Conservation (phyloP, 2,113 vertebrate species). For the Todiramphus chloris region DNA sequence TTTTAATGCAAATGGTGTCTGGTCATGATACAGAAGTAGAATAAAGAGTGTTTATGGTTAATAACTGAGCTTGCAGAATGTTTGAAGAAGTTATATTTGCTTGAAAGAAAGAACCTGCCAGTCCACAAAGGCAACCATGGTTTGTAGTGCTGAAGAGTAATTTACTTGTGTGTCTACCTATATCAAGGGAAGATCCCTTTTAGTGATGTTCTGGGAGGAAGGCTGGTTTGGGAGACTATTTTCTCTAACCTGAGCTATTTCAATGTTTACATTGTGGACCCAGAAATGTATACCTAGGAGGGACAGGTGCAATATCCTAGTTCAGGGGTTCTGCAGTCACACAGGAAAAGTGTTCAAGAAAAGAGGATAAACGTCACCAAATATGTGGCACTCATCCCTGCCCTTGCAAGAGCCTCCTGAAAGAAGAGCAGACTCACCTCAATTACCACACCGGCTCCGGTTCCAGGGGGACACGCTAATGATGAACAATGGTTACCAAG, state of each 20-base stretch:
- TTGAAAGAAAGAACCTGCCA: background rate
- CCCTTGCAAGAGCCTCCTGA: background rate
- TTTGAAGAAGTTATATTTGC: background rate
- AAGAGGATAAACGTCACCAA: background rate
- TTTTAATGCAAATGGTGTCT: no score
- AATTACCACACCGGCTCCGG: background rate
- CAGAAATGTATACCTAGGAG: background rate
- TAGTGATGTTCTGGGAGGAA: background rate
- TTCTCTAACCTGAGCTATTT: background rate
- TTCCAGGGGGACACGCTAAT: fast-evolving
- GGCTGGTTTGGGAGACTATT: background rate
- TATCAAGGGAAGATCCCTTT: background rate
- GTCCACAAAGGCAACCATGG: background rate
- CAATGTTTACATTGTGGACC: background rate
- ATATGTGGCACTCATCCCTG: background rate
- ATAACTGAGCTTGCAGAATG: background rate
- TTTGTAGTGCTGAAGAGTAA: background rate
- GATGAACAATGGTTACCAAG: background rate
- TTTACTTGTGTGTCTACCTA: background rate
- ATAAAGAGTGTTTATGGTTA: background rate
- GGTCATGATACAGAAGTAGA: background rate
- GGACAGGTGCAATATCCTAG: background rate
- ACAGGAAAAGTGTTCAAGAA: background rate
- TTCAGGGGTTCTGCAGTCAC: background rate
- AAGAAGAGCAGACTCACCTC: background rate